Evolutionary conservation across 2,888 invertebrate genomes (phyloP).

Genomic region (Aporophyla nigra): DNA sequence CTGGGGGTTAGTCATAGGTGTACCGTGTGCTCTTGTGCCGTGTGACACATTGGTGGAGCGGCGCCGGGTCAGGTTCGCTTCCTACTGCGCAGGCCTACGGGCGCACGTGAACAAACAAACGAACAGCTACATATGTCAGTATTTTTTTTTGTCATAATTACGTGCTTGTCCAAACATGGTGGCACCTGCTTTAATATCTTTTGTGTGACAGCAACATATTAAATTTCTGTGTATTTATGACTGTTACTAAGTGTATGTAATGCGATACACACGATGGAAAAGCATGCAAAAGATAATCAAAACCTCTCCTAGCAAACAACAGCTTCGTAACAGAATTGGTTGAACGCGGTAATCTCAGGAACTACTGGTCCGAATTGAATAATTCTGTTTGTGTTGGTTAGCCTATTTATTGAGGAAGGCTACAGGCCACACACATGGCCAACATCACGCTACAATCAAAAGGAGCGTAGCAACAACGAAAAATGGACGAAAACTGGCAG

Average conservation of each 20-base stretch:
- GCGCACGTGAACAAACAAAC: constrained; percentile 19
- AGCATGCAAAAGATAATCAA: not conserved
- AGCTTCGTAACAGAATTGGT: not conserved
- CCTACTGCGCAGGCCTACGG: not conserved
- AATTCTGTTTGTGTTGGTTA: too few species aligned
- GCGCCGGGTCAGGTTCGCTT: constrained; percentile 10
- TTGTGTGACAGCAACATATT: not conserved
- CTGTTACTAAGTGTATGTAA: not conserved
- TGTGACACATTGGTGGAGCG: constrained; percentile 5
- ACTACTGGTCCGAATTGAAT: too few species aligned
- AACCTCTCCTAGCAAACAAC: not conserved
- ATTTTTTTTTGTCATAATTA: constrained; percentile 28
- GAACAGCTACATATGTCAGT: too few species aligned
- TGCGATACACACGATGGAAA: not conserved
- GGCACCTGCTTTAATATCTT: constrained; percentile 16
- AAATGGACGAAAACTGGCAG: too few species aligned
- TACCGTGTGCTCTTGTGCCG: not conserved
- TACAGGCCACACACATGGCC: too few species aligned
- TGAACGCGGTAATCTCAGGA: too few species aligned
- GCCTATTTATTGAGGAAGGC: too few species aligned
- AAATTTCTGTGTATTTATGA: constrained; percentile 3
- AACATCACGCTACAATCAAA: too few species aligned
- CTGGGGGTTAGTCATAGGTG: constrained; percentile 14
- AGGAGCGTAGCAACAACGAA: too few species aligned
- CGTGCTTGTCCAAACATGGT: constrained; percentile 17